A percentile compares a stretch with the other conserved stretches of the same genome.
These are phyloP conservation scores for Microtus richardsoni DNA, from an alignment of 2,113 vertebrate genomes.

Conservation along the genomic window DNA sequence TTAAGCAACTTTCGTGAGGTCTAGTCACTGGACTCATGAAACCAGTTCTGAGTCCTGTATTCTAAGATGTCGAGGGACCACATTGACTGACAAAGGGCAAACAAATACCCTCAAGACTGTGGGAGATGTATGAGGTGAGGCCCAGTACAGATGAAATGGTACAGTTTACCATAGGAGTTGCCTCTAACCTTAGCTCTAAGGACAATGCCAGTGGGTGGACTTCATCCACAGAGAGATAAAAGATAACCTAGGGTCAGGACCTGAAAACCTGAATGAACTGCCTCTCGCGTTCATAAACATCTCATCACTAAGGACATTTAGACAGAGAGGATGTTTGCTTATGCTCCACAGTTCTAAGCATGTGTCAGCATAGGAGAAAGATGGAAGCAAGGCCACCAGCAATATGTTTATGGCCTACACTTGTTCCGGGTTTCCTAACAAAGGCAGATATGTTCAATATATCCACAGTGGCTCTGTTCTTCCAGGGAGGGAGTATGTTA, in stretches of 20 bases:
- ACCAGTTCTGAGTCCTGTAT: not conserved
- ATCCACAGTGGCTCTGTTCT: not conserved
- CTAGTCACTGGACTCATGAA: no score
- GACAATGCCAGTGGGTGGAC: not conserved
- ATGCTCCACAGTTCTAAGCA: not conserved
- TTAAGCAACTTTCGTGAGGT: not conserved
- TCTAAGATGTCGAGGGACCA: not conserved
- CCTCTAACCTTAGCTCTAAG: not conserved
- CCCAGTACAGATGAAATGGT: not conserved
- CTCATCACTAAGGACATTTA: not conserved
- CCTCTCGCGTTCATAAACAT: not conserved
- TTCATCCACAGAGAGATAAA: not conserved
- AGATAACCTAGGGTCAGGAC: not conserved
- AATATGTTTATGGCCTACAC: not conserved
- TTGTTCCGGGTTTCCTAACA: not conserved
- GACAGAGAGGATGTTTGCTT: not conserved
- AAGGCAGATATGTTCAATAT: not conserved
- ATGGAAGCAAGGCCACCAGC: not conserved
- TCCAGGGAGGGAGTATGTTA: not conserved
- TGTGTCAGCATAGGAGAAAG: not conserved
- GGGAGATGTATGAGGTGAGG: not conserved
- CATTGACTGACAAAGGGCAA: not conserved
- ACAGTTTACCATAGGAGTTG: not conserved
- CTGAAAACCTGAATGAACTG: not conserved
- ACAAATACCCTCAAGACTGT: not conserved